Evolutionary conservation across 2,888 invertebrate genomes (phyloP).

Genomic region (Spisula subtruncata): DNA sequence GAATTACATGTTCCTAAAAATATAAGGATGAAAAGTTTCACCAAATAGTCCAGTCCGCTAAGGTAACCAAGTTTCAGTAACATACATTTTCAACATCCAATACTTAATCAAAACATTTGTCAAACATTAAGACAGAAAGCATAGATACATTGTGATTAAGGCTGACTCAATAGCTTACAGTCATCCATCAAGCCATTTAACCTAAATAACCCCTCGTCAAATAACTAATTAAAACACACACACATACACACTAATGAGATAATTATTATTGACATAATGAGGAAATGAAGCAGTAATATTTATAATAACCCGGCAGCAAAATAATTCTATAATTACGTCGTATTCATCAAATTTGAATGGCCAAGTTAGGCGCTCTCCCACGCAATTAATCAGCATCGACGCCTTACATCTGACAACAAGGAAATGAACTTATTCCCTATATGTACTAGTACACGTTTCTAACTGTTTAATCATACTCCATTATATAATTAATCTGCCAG

Average conservation of each 20-base stretch:
- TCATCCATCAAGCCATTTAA: too few relatives aligned
- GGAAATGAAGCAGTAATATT: neutral
- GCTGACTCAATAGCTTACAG: too few relatives aligned
- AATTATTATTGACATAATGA: neutral
- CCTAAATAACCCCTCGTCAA: too few relatives aligned
- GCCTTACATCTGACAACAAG: neutral
- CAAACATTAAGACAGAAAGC: too few relatives aligned
- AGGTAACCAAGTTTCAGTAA: too few relatives aligned
- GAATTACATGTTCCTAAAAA: too few relatives aligned
- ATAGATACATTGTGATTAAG: too few relatives aligned
- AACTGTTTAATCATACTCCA: neutral
- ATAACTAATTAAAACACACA: too few relatives aligned
- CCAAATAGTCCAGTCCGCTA: too few relatives aligned
- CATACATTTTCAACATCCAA: too few relatives aligned
- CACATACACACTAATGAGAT: neutral
- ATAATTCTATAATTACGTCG: neutral
- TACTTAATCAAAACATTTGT: too few relatives aligned
- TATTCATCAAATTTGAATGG: conserved; percentile 1
- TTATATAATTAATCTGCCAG: neutral
- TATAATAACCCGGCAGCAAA: neutral
- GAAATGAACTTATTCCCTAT: neutral
- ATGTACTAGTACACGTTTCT: neutral
- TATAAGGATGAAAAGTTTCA: too few relatives aligned
- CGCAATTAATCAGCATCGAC: neutral
- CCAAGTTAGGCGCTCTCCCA: neutral